Base-by-base conservation (phyloP, 1,140 invertebrate species). In the Solenopsis fugax region DNA sequence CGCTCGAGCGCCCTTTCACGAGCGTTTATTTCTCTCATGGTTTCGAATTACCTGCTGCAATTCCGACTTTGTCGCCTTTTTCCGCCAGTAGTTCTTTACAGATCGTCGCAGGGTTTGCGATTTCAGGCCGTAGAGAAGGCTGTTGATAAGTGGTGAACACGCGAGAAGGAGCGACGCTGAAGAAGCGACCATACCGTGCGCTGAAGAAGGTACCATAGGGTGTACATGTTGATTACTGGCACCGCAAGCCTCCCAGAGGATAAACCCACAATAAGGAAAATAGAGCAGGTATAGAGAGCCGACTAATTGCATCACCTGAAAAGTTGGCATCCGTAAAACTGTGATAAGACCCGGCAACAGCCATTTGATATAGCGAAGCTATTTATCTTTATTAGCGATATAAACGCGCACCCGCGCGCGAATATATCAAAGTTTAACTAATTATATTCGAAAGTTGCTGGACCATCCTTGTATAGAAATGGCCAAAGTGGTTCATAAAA, bases 21-120 rank as follows among this genome's bases (percentile, higher is more conserved):
- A 54, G 6, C 34, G 13, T 24, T 65, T 7, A 29, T 37, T 21
- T 34, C 45, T 72, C 45, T 37, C 13, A 12, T n/a, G 41, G 29
- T 52, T 10, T 84, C 29, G 56, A 37, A 69, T 91, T 92, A 95
- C 97, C 93, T 97, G 97, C 87, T 97, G 97, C 50, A 98, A 96
- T 92, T 98, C 97, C 88, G 96, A 97, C 92, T 97, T 97, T 1
- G 97, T 97, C 93, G 97, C 96, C 94, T 97, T 96, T 94, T 98
- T 97, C n/a, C 97, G 95, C 96, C 97, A 97, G 92, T 98, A 98
- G 90, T 98, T 98, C 88, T 97, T 96, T 80, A 98, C 96, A 48
- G 97, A 97, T 92, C 97, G 96, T 87, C 96, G 95, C 16, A 97
- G 93, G 0, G 96, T 96, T 93, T 97, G 96, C 92, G 97, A 97